A percentile compares a stretch with the other conserved stretches of the same genome.
phyloP scores from a whole-genome alignment of 1,140 invertebrate genomes.

The Mamestra configurata region DNA sequence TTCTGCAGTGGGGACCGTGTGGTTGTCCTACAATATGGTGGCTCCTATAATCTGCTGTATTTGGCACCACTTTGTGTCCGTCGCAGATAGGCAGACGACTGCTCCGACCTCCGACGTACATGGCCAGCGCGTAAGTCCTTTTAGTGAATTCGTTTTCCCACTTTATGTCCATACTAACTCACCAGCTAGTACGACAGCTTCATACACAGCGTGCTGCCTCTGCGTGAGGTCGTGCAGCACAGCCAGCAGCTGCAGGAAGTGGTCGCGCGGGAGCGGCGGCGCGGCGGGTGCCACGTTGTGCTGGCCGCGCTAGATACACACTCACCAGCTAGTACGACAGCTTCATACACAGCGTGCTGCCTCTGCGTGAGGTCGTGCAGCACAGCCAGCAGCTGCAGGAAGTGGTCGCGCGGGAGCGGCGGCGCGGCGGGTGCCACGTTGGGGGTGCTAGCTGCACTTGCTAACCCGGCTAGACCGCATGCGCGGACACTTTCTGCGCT shows the following conservation, averaged over 20 bases:
- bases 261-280: slow-evolving; percentile 73
- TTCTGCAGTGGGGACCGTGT: no score
- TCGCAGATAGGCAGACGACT: no score
- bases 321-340: slow-evolving; percentile 76
- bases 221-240: slow-evolving; percentile 79
- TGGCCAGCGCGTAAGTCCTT: no score
- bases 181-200: slow-evolving; percentile 79
- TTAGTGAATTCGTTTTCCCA: no score
- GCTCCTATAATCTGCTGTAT: no score
- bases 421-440: slow-evolving; percentile 59
- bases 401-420: slow-evolving; percentile 78
- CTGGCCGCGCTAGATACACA: slow-evolving; percentile 50
- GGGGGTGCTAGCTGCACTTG: slow-evolving; percentile 60
- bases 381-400: slow-evolving; percentile 78
- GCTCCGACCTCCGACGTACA: no score
- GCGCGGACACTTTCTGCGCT: slow-evolving; percentile 68
- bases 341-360: slow-evolving; percentile 73
- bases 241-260: slow-evolving; percentile 82
- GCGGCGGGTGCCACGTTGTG: slow-evolving; percentile 57
- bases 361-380: slow-evolving; percentile 79
- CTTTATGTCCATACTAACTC: no score
- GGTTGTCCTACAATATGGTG: no score
- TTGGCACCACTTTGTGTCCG: no score
- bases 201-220: slow-evolving; percentile 71
- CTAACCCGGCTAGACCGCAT: slow-evolving; percentile 67